Evolutionary conservation across 2,888 invertebrate genomes (phyloP), one percentile per base, ranked within the genome.

Genomic region (Agrochola litura): DNA sequence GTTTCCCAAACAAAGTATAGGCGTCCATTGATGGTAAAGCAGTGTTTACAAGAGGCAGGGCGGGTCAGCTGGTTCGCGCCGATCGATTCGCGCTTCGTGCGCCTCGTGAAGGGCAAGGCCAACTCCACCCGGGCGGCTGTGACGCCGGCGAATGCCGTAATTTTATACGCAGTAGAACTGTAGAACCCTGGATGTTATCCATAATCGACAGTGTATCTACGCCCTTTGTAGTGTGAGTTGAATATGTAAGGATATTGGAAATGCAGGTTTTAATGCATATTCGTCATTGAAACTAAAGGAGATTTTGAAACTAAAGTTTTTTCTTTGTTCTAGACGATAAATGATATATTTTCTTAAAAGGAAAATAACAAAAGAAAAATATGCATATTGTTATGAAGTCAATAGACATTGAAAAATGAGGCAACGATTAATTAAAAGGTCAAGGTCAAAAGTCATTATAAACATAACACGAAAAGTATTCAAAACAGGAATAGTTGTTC

Each of bases 61-160:
- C 76, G 81, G 76, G 85, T 87, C 87, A 88, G 89, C 87, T 89
- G 87, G 77, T 94, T 95, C 93, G 95, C 95, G 95, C 93, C 93
- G 92, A 95, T 96, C 94, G 96, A 95, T 95, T 92, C 82, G 79
- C 83, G 83, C 83, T 84, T 74, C 86, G 83, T 82, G 77, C 19
- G 72, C 81, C 86, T 73, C 73, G 84, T 73, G 93, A 95, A 95
- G 95, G 95, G 92, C 95, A 96, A 95, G 95, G 96, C 91, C 95
- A 91, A 90, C 93, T 89, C 78, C 80, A 79, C 82, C 83, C 83
- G 79, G 80, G 84, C 79, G 76, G 75, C 80, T 74, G 76, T 88
- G 89, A 89, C 89, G 89, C 87, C 83, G 69, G 65, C 77, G 61
- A 84, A 84, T 88, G 88, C 88, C 75, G 87, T 84, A 87, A 91